Evolutionary conservation across 2,797 vertebrate species (phyloP), one percentile per base, ranked within the genome.

Genomic region (Caiman crocodilus): DNA sequence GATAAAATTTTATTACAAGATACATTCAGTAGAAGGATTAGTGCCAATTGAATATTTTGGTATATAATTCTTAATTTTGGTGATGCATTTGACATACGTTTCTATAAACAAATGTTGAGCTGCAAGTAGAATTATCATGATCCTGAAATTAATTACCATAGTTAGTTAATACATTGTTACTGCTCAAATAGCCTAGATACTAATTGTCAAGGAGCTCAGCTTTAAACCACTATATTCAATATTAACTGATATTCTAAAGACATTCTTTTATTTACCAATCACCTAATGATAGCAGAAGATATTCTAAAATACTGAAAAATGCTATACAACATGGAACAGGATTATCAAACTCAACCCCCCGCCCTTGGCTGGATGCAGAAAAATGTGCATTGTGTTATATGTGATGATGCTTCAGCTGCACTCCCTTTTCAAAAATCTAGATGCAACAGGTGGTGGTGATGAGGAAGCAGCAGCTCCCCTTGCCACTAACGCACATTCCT

Each of bases 1-100:
- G 61, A 74, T 78, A 71, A 92, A 93, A 85, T 88, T 64, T 86
- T 90, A 59, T 86, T 93, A 16, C 28, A 71, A 79, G 96, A 88
- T 93, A 55, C 58, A 30, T 18, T 57, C 7, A 16, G 0, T 60
- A 14, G 57, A 80, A 13, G 90, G 32, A 83, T 26, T 69, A 90
- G 35, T 21, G 12, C 59, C 87, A 74, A 90, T 89, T 73, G 85
- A 67, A 84, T 87, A 90, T 65, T 25, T 81, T 87, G 82, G n/a
- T 85, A 14, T 67, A 55, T 28, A 26, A 50, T 6, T 87, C 7
- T 5, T 92, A 73, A 83, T 23, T 65, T 83, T 83, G 17, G 28
- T 76, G n/a, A 11, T 67, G 3, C 14, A 59, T 55, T 42, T 57
- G 79, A 87, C 82, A 1, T 30, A 21, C 28, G 8, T 21, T 88